Base-by-base conservation (phyloP, 2,888 invertebrate genomes). In the Cryptophagus acutangulus region DNA sequence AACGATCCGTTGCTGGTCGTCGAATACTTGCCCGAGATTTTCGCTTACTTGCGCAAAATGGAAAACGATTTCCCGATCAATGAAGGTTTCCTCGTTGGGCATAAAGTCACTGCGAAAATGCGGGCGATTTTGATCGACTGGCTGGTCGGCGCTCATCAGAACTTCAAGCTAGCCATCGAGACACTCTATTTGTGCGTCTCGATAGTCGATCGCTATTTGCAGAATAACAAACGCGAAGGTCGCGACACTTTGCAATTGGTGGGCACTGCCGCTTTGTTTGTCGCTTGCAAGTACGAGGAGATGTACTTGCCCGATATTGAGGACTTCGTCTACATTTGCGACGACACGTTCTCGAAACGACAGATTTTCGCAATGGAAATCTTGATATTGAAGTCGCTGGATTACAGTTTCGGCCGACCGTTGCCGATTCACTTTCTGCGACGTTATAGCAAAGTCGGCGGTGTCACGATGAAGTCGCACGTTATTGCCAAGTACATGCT, bases 201-300 rank as follows among this genome's bases (percentile, higher is more conserved):
- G 51, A 84, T 93, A 12, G 76, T 95, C 55, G 97, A 97, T 72
- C 77, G 91, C 62, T 95, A 87, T 72, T 75, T 96, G 51, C 84
- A 88, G 78, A 84, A 83, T 57, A 60, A 65, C 43, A 60, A 53
- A 20, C 48, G 54, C 10, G 54, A 69, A 8, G 64, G 62, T 9
- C 51, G 58, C 13, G 55, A 55, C 18, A 63, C 52, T 53, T 74
- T 95, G 42, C 95, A 96, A 64, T 72, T 95, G 48, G 87, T 94
- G 8, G 95, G 94, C 2, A 84, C 90, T 1, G 82, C 92, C 0
- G 84, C 92, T 0, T 79, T 96, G 76, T 84, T 91, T 58, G 79
- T 95, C 38, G 94, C 96, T 0, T 81, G 86, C 60, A 97, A 97
- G 68, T 95, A 91, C 61, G 96, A 97, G 71, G 97, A 97, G 73